Percentiles rank a stretch among this genome's conserved stretches.
Conservation (phyloP, 2,113 vertebrate genomes). For the Cyphomyrus discorhynchus region DNA sequence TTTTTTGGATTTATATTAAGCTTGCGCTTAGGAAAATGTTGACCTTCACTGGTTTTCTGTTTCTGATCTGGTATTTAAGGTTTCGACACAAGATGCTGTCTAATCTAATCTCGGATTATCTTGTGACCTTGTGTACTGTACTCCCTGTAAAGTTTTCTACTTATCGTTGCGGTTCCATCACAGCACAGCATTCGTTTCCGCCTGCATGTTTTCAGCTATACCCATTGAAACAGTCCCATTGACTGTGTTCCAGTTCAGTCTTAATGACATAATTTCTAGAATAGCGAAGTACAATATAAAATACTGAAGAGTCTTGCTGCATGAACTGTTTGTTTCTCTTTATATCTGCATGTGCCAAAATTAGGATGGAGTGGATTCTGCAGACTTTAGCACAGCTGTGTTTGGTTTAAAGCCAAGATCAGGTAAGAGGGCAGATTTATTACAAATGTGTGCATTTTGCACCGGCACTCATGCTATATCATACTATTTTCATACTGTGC, state of each 20-base stretch:
- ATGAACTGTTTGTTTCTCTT: neutral
- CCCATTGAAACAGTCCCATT: neutral
- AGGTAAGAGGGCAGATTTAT: slow-evolving; percentile 60
- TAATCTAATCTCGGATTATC: neutral
- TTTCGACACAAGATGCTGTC: neutral
- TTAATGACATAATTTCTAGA: neutral
- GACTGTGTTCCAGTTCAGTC: neutral
- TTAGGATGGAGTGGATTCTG: slow-evolving; percentile 55
- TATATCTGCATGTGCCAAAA: neutral
- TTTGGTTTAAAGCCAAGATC: slow-evolving; percentile 95
- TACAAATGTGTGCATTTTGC: neutral
- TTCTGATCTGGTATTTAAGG: neutral
- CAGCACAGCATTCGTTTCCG: neutral
- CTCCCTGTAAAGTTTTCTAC: neutral
- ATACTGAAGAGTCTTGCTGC: neutral
- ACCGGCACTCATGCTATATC: neutral
- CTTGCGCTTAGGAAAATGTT: neutral
- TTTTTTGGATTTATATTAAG: neutral
- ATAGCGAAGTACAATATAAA: neutral
- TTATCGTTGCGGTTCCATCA: neutral
- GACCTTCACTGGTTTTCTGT: neutral
- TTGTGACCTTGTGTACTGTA: neutral
- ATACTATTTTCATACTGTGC: neutral
- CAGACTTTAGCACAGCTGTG: slow-evolving; percentile 59
- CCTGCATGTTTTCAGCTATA: neutral